A percentile compares a stretch with the other conserved stretches of the same genome.
These are phyloP conservation scores for Xylocopa sonorina DNA, from an alignment of 1,140 invertebrate genomes.

Conservation along the genomic window DNA sequence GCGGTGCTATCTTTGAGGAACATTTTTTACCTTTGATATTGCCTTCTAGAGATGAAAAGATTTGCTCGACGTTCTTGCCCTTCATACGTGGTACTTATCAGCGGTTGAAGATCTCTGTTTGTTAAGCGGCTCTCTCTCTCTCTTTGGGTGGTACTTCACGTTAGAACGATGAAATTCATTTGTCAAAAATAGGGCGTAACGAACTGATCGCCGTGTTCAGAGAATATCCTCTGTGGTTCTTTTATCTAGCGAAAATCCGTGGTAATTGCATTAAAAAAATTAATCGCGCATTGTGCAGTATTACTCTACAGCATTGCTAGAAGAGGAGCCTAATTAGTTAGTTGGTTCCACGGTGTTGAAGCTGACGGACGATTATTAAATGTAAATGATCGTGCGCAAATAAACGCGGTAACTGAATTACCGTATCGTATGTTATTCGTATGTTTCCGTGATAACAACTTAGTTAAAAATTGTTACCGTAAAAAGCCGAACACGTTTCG, in stretches of 20 bases:
- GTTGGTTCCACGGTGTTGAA: conserved; percentile 36
- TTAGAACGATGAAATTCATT: not conserved
- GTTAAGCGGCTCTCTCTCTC: not conserved
- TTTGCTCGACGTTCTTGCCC: not conserved
- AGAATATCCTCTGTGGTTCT: not conserved
- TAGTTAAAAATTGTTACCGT: not conserved
- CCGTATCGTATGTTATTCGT: not conserved
- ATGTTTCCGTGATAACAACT: not conserved
- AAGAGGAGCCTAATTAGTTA: conserved; percentile 28
- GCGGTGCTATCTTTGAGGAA: too few relatives aligned
- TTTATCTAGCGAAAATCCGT: not conserved
- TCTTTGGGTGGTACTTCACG: not conserved
- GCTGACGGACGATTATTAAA: conserved; percentile 34
- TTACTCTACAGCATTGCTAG: conserved; percentile 34
- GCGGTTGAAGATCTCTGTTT: not conserved
- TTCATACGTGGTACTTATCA: not conserved
- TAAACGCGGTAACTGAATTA: not conserved
- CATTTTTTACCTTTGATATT: too few relatives aligned
- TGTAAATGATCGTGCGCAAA: conserved; percentile 26
- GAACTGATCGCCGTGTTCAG: not conserved
- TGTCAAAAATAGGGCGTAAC: not conserved
- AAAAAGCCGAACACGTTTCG: not conserved
- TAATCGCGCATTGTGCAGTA: not conserved
- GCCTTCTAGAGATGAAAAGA: not conserved
- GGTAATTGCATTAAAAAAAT: conserved; percentile 30